These are phyloP conservation scores for Mormyrops boulengeri DNA, from an alignment of 2,797 vertebrate genomes.

Conservation along the genomic window DNA sequence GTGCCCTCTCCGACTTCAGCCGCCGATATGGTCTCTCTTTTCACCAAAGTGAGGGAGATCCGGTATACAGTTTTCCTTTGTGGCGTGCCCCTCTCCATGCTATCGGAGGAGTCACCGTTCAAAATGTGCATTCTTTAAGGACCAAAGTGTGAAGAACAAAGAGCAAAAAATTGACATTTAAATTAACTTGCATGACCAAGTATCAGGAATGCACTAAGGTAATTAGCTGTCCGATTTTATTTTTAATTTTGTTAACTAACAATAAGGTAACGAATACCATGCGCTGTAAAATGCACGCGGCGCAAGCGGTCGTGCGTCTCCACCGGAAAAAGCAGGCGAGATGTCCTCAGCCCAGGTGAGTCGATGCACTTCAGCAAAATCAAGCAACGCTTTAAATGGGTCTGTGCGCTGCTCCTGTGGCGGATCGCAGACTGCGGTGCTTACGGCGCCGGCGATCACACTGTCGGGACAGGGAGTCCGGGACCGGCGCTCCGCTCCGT, in stretches of 20 bases:
- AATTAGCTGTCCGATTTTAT: neutral
- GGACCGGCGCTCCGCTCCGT: neutral
- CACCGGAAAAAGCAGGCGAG: neutral
- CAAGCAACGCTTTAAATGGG: neutral
- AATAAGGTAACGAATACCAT: neutral
- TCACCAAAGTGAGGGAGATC: constrained; percentile 90
- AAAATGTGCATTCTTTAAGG: constrained; percentile 67
- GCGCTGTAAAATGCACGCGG: neutral
- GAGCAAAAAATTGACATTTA: neutral
- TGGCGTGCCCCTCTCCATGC: constrained; percentile 69
- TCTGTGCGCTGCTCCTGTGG: neutral
- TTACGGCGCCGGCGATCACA: neutral
- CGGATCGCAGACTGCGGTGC: neutral
- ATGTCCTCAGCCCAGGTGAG: neutral
- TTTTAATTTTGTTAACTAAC: neutral
- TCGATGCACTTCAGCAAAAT: neutral
- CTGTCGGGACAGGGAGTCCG: neutral
- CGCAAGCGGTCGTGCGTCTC: neutral
- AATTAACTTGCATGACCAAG: neutral
- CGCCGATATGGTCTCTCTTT: constrained; percentile 72
- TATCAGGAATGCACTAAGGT: neutral
- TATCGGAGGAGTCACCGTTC: constrained; percentile 54
- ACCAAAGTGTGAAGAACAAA: constrained; percentile 4
- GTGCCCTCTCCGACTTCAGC: constrained; percentile 19
- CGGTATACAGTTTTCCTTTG: constrained; percentile 82